Conservation (phyloP, 2,888 invertebrate species). For the Fabriciana adippe region DNA sequence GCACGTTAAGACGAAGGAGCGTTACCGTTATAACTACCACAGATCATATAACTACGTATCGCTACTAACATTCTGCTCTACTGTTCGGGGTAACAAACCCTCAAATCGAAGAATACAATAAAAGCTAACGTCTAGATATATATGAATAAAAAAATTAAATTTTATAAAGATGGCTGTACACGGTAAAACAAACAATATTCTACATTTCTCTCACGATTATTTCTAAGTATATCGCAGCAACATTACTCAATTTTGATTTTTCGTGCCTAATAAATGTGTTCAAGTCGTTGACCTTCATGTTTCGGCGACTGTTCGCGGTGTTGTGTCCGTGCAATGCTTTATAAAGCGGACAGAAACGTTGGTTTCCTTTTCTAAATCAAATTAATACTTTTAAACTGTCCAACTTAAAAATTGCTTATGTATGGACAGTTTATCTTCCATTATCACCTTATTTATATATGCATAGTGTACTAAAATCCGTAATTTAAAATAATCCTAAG, state of each 20-base stretch:
- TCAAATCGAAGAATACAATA: conserved; percentile 13
- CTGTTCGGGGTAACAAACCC: conserved; percentile 16
- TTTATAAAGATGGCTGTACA: no score
- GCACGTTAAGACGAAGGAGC: conserved; percentile 20
- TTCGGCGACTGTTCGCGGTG: conserved; percentile 10
- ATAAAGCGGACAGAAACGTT: conserved; percentile 6
- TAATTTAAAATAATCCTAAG: no score
- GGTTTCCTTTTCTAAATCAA: no score
- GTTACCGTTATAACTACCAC: conserved; percentile 33
- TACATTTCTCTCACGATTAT: background rate
- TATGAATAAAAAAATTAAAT: no score
- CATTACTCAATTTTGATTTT: conserved; percentile 31
- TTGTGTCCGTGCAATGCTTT: conserved; percentile 7
- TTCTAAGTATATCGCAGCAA: conserved; percentile 7
- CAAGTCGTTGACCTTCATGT: conserved; percentile 29
- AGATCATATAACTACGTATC: conserved; percentile 9
- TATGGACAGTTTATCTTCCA: no score
- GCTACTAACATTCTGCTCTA: conserved; percentile 25
- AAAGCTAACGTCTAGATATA: conserved; percentile 1
- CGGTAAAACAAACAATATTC: background rate
- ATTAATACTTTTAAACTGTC: no score
- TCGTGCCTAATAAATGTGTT: conserved; percentile 26
- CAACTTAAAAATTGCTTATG: no score
- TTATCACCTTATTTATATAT: no score
- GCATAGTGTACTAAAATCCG: no score